A percentile compares a stretch with the other conserved stretches of the same genome.
These are phyloP conservation scores for Nematolebias whitei DNA, from an alignment of 2,113 vertebrate species.

Conservation along the genomic window DNA sequence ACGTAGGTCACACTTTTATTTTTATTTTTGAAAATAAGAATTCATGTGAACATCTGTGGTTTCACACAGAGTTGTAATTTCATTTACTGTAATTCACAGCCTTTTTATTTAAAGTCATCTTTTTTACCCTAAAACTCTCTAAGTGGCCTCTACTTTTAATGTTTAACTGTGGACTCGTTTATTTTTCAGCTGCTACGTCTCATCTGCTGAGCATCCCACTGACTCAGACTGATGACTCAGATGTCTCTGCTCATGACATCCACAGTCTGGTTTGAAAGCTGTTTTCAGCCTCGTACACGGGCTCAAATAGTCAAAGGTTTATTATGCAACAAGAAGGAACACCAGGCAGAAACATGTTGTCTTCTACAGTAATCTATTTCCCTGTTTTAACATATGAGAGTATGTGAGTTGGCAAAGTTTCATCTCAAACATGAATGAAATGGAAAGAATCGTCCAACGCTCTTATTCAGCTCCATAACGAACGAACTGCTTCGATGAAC, in stretches of 20 bases:
- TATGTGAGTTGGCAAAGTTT: too few relatives aligned
- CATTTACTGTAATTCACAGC: too few relatives aligned
- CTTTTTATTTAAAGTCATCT: neutral
- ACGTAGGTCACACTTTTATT: too few relatives aligned
- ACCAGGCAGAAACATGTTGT: neutral
- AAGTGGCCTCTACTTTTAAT: neutral
- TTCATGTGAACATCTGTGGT: too few relatives aligned
- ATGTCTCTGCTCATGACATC: neutral
- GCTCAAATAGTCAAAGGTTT: neutral
- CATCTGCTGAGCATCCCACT: neutral
- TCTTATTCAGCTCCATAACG: too few relatives aligned
- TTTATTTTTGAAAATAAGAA: too few relatives aligned
- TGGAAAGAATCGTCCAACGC: too few relatives aligned
- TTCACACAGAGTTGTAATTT: too few relatives aligned
- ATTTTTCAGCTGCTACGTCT: neutral
- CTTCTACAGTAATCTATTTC: too few relatives aligned
- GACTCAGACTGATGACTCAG: slow-evolving; percentile 4
- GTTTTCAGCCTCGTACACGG: neutral
- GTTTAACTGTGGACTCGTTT: slow-evolving; percentile 3
- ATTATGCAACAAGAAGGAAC: neutral
- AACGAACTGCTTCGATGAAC: neutral
- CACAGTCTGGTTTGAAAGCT: slow-evolving; percentile 2
- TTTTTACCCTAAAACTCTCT: slow-evolving; percentile 2
- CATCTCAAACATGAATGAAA: too few relatives aligned
- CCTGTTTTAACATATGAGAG: too few relatives aligned